Evolutionary conservation across 2,888 invertebrate genomes (phyloP).

Genomic region (Callosobruchus maculatus): DNA sequence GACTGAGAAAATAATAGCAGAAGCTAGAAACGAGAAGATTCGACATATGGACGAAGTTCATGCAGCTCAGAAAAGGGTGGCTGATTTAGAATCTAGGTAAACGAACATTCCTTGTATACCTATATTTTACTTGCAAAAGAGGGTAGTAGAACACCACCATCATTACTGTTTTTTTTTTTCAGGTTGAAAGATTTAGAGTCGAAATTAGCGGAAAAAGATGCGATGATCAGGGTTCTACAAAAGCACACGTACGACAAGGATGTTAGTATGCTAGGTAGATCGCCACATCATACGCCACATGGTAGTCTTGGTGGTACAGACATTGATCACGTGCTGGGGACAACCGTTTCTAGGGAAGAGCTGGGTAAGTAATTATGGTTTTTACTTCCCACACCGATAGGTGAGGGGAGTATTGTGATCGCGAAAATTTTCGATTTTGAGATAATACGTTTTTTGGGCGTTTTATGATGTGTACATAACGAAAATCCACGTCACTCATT

Average conservation of each 20-base stretch:
- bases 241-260: conserved; percentile 73
- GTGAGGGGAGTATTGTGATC: too few relatives aligned
- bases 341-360: conserved; percentile 50
- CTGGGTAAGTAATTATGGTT: conserved; percentile 42
- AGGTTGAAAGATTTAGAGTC: conserved; percentile 83
- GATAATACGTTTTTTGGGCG: too few relatives aligned
- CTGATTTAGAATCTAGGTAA: conserved; percentile 80
- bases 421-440: too few relatives aligned
- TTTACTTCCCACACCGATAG: too few relatives aligned
- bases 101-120: background rate
- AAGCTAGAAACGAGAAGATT: conserved; percentile 81
- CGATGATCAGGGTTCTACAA: conserved; percentile 85
- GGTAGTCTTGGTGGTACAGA: conserved; percentile 51
- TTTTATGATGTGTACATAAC: too few relatives aligned
- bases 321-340: conserved; percentile 48
- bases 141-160: too few relatives aligned
- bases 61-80: conserved; percentile 78
- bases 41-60: conserved; percentile 87
- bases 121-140: background rate
- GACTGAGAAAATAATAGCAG: conserved; percentile 79
- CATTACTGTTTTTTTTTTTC: too few relatives aligned
- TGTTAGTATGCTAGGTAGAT: conserved; percentile 53
- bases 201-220: conserved; percentile 83
- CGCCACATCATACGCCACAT: conserved; percentile 53
- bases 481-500: too few relatives aligned